These are phyloP conservation scores for Porphyrio hochstetteri DNA, from an alignment of 2,113 vertebrate genomes.

Conservation along the genomic window DNA sequence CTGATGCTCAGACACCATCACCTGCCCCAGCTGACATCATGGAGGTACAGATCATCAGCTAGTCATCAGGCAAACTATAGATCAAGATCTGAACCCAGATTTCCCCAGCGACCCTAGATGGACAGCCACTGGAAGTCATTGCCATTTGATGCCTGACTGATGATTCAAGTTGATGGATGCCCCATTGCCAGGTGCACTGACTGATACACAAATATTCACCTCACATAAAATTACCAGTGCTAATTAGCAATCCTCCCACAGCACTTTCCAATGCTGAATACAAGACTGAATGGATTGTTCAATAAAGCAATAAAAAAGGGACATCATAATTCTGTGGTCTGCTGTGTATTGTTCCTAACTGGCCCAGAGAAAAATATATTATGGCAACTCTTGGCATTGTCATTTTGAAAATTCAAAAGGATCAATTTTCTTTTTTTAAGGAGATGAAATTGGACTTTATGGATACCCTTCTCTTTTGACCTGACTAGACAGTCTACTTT, in stretches of 20 bases:
- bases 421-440: background rate
- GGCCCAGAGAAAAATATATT: background rate
- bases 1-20: background rate
- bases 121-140: background rate
- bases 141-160: background rate
- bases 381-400: background rate
- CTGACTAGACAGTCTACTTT: background rate
- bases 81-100: background rate
- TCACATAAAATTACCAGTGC: background rate
- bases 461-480: background rate
- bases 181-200: background rate
- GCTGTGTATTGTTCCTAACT: background rate
- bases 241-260: background rate
- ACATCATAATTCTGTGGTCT: background rate
- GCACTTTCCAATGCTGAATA: background rate
- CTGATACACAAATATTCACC: background rate
- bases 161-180: background rate
- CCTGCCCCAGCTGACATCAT: background rate
- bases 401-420: background rate
- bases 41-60: accelerated
- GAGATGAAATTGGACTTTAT: background rate
- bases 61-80: background rate
- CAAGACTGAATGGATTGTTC: background rate
- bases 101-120: background rate
- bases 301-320: background rate